A percentile compares a stretch with the other conserved stretches of the same genome.
Conservation (phyloP, 1,140 invertebrate species). For the Drosophila sucinea region DNA sequence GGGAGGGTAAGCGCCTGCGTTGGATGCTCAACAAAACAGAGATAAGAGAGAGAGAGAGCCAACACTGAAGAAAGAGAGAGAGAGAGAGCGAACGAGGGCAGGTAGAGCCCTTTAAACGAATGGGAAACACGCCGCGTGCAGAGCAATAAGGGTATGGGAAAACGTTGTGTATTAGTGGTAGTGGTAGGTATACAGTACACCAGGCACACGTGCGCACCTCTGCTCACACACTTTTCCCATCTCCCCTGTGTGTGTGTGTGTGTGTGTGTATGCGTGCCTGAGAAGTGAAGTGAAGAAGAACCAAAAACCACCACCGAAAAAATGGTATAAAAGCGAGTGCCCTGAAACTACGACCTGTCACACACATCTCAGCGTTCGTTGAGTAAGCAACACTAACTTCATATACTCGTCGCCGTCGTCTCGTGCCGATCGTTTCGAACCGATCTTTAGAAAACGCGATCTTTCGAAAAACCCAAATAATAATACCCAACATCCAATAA, state of each 20-base stretch:
- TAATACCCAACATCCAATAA: not conserved
- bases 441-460: slow-evolving; percentile 18
- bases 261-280: slow-evolving; percentile 30
- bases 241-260: slow-evolving; percentile 20
- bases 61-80: slow-evolving; percentile 15
- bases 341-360: slow-evolving; percentile 74
- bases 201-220: slow-evolving; percentile 47
- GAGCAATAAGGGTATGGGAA: slow-evolving; percentile 76
- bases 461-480: slow-evolving; percentile 27
- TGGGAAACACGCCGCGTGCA: slow-evolving; percentile 61
- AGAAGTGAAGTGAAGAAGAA: slow-evolving; percentile 68
- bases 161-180: slow-evolving; percentile 18
- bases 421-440: slow-evolving; percentile 7
- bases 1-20: slow-evolving; percentile 65
- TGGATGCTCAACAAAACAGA: slow-evolving; percentile 22
- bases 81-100: slow-evolving; percentile 35
- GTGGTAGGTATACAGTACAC: slow-evolving; percentile 55
- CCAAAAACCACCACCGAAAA: slow-evolving; percentile 33
- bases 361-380: slow-evolving; percentile 76
- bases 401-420: not conserved
- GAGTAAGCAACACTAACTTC: slow-evolving; percentile 63
- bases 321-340: slow-evolving; percentile 75
- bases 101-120: slow-evolving; percentile 41
- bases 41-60: slow-evolving; percentile 11
- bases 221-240: slow-evolving; percentile 4